Evolutionary conservation across 2,888 invertebrate genomes (phyloP).

Genomic region (Siphlonurus alternatus): DNA sequence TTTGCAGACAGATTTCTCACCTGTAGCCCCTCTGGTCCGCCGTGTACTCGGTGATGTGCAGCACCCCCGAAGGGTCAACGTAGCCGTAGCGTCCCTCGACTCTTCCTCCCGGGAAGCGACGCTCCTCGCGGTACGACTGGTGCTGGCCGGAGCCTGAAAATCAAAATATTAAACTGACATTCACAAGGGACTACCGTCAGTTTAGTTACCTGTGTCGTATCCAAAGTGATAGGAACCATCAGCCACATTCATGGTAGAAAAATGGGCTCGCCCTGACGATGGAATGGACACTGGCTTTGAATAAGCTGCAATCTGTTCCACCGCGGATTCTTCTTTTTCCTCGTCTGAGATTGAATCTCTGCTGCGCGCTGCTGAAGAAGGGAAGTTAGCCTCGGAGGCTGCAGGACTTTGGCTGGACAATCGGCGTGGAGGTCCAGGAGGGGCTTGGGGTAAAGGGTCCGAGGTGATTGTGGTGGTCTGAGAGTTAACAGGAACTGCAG

Average conservation of each 20-base stretch:
- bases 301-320: not conserved
- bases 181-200: not conserved
- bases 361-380: not conserved
- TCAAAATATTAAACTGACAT: not conserved
- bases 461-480: not conserved
- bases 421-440: not conserved
- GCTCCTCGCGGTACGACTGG: slow-evolving; percentile 14
- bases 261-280: slow-evolving; percentile 7
- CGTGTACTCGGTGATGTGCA: slow-evolving; percentile 11
- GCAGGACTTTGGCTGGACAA: not conserved
- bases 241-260: slow-evolving; percentile 4
- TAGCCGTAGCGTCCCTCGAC: slow-evolving; percentile 12
- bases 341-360: not conserved
- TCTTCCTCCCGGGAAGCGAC: slow-evolving; percentile 9
- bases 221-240: slow-evolving; percentile 12
- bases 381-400: not conserved
- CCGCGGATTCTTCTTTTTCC: not conserved
- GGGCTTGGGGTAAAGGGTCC: not conserved
- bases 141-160: slow-evolving; percentile 8
- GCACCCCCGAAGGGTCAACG: slow-evolving; percentile 12
- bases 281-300: slow-evolving; percentile 8
- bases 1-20: slow-evolving; percentile 6
- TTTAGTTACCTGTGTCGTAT: slow-evolving; percentile 12
- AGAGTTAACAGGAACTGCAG: not conserved
- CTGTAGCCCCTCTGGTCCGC: slow-evolving; percentile 13